A percentile compares a stretch with the other conserved stretches of the same genome.
phyloP scores from a whole-genome alignment of 2,797 vertebrate species.

The Clarias fuscus region DNA sequence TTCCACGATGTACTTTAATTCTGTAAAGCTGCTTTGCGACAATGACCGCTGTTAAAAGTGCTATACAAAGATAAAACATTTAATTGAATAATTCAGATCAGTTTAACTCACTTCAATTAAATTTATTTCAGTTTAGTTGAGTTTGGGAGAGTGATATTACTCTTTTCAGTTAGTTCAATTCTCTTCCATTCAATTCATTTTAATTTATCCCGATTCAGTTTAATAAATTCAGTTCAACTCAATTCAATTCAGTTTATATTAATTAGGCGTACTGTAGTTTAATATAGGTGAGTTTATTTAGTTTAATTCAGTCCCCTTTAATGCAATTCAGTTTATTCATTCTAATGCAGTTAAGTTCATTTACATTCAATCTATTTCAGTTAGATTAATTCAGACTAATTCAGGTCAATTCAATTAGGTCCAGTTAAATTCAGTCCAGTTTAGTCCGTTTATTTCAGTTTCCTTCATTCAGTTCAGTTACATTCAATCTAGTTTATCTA shows the following conservation, averaged over 20 bases:
- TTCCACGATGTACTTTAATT: too few relatives aligned
- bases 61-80: too few relatives aligned
- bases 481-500: too few relatives aligned
- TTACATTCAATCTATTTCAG: neutral
- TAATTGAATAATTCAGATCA: neutral
- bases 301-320: neutral
- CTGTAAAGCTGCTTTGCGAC: too few relatives aligned
- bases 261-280: neutral
- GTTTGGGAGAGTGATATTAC: too few relatives aligned
- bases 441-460: too few relatives aligned
- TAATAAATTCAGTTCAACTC: neutral
- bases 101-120: neutral
- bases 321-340: neutral
- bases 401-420: neutral
- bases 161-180: neutral
- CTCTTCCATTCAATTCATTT: neutral
- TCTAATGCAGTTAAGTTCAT: neutral
- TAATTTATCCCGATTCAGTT: neutral
- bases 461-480: too few relatives aligned
- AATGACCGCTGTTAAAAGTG: too few relatives aligned
- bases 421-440: too few relatives aligned
- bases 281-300: neutral
- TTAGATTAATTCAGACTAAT: neutral
- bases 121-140: neutral
- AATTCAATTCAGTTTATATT: neutral